Evolutionary conservation across 2,113 vertebrate genomes (phyloP).

Genomic region (Girardinichthys multiradiatus): DNA sequence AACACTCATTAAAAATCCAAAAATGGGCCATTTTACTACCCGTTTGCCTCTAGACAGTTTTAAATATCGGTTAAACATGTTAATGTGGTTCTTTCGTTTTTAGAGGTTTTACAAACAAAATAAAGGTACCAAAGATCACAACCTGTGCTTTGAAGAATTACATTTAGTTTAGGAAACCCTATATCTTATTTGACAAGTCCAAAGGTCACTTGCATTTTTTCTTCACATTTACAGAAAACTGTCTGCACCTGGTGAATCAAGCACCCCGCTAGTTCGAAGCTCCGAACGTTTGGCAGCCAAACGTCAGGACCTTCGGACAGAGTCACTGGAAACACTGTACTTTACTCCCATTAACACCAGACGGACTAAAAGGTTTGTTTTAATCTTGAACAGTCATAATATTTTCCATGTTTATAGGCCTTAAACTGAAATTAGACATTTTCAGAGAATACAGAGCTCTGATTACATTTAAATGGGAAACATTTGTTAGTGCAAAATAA

Average conservation of each 20-base stretch:
- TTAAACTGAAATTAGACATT: not conserved
- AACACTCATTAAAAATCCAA: no score
- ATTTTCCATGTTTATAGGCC: not conserved
- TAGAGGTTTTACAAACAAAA: no score
- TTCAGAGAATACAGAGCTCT: not conserved
- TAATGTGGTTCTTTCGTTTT: no score
- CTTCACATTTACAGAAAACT: slow-evolving; percentile 70
- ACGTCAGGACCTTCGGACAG: slow-evolving; percentile 65
- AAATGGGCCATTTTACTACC: no score
- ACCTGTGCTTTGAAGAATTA: not conserved
- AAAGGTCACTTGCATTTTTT: not conserved
- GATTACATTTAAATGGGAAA: no score
- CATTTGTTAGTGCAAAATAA: no score
- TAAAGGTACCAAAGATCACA: not conserved
- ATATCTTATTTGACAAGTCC: not conserved
- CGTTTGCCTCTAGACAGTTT: not conserved
- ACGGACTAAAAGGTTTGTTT: slow-evolving; percentile 35
- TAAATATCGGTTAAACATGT: not conserved
- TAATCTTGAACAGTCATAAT: not conserved
- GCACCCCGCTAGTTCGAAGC: slow-evolving; percentile 72
- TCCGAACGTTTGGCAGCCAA: slow-evolving; percentile 78
- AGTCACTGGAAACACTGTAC: slow-evolving; percentile 88
- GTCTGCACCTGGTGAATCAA: slow-evolving; percentile 72
- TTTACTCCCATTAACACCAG: slow-evolving; percentile 86
- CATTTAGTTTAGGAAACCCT: not conserved